Conservation (phyloP, 2,888 invertebrate species). For the Eupithecia inturbata region DNA sequence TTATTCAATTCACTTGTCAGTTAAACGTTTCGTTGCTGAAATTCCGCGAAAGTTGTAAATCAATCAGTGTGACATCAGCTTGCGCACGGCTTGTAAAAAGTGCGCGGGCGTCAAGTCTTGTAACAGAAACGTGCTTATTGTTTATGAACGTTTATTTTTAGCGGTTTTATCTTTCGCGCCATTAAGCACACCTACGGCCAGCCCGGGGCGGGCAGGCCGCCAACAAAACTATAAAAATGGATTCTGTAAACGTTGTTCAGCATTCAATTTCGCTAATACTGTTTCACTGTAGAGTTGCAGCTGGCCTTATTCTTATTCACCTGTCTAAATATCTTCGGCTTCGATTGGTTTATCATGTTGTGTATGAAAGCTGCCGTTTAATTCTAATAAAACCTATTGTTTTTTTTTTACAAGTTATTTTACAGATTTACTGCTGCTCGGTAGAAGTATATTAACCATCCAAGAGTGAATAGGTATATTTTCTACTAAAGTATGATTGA, state of each 20-base stretch:
- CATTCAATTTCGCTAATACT: slow-evolving; percentile 57
- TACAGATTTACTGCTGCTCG: neutral
- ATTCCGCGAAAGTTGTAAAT: slow-evolving; percentile 18
- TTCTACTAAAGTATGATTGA: neutral
- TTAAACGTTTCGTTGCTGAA: neutral
- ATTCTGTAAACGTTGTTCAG: slow-evolving; percentile 59
- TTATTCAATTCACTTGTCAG: neutral
- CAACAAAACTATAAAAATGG: slow-evolving; percentile 81
- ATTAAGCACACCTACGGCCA: slow-evolving; percentile 74
- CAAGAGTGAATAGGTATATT: neutral
- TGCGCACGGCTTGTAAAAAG: slow-evolving; percentile 49
- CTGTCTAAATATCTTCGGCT: neutral
- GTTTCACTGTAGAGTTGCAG: slow-evolving; percentile 39
- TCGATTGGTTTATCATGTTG: neutral
- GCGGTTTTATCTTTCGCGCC: slow-evolving; percentile 80
- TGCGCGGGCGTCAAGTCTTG: slow-evolving; percentile 59
- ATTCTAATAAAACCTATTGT: neutral
- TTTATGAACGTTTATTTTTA: slow-evolving; percentile 80
- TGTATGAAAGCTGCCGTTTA: neutral
- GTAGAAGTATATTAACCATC: neutral
- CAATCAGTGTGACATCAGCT: slow-evolving; percentile 35
- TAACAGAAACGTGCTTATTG: slow-evolving; percentile 72
- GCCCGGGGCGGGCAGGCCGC: slow-evolving; percentile 70
- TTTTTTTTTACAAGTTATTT: neutral
- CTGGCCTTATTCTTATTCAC: neutral